Evolutionary conservation across 2,888 invertebrate genomes (phyloP).

Genomic region (Cloeon dipterum): DNA sequence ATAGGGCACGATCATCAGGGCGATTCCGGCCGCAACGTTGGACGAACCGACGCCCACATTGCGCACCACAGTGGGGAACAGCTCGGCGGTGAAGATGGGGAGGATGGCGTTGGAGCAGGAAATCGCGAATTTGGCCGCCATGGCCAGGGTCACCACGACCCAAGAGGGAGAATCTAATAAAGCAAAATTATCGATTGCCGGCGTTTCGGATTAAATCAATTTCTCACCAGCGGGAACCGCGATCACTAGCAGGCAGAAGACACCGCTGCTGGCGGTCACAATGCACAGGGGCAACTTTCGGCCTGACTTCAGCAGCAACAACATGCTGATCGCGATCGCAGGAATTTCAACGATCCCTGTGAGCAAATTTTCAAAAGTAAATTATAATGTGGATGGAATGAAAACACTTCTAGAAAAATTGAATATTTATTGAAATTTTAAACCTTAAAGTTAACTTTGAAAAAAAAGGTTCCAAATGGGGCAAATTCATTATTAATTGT

Average conservation of each 20-base stretch:
- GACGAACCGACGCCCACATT: slow-evolving; percentile 50
- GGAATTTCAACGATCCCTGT: slow-evolving; percentile 56
- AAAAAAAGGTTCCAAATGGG: no score
- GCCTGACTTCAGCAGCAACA: slow-evolving; percentile 48
- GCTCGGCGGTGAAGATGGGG: slow-evolving; percentile 49
- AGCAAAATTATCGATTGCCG: not conserved
- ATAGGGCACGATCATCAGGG: slow-evolving; percentile 53
- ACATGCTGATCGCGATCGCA: slow-evolving; percentile 49
- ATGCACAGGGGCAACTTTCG: slow-evolving; percentile 46
- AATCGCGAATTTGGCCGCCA: slow-evolving; percentile 59
- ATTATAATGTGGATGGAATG: no score
- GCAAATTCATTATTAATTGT: no score
- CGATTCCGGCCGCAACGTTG: slow-evolving; percentile 51
- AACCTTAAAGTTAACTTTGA: no score
- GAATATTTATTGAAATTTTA: no score
- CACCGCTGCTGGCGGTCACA: slow-evolving; percentile 40
- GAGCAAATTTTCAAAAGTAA: no score
- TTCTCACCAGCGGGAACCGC: slow-evolving; percentile 11
- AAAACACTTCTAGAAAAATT: no score
- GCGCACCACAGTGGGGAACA: slow-evolving; percentile 45
- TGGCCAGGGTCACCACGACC: slow-evolving; percentile 46
- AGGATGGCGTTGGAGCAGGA: slow-evolving; percentile 56
- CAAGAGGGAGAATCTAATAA: slow-evolving; percentile 1
- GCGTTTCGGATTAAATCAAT: not conserved
- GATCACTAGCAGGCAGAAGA: slow-evolving; percentile 37